Conservation (phyloP, 2,888 invertebrate genomes). For the Cryptus viduatorius region DNA sequence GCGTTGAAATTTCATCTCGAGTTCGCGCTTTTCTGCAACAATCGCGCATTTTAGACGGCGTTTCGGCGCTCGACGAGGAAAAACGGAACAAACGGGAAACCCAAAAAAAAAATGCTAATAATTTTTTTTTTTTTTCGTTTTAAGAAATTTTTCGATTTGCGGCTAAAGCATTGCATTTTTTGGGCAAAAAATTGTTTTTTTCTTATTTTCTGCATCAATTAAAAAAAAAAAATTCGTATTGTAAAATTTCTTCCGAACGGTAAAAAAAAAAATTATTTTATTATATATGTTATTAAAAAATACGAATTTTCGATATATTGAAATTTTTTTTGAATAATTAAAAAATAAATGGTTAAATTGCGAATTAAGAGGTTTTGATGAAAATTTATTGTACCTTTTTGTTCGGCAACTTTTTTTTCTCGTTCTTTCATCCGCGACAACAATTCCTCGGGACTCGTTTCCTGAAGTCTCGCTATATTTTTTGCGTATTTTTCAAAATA, state of each 20-base stretch:
- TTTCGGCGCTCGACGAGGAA: background rate
- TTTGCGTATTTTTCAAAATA: slow-evolving; percentile 93
- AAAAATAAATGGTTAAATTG: no score
- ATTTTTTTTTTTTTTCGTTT: slow-evolving; percentile 9
- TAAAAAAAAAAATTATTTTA: no score
- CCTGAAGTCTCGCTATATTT: slow-evolving; percentile 91
- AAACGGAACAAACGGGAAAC: background rate
- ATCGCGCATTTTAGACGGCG: slow-evolving; percentile 20
- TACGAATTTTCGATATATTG: no score
- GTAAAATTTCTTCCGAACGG: no score
- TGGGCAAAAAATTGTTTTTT: no score
- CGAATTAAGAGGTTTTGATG: no score
- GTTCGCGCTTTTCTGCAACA: slow-evolving; percentile 78
- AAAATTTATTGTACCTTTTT: slow-evolving; percentile 73
- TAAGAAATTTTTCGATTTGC: background rate
- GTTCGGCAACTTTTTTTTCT: slow-evolving; percentile 78
- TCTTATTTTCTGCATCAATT: no score
- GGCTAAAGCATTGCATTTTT: no score
- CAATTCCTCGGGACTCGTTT: slow-evolving; percentile 92
- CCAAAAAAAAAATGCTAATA: no score
- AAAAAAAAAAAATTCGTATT: no score
- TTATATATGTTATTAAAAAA: no score
- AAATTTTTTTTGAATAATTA: no score
- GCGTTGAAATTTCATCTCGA: slow-evolving; percentile 75
- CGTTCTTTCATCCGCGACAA: slow-evolving; percentile 87